phyloP scores from a whole-genome alignment of 2,797 vertebrate genomes.

The Labroides dimidiatus region DNA sequence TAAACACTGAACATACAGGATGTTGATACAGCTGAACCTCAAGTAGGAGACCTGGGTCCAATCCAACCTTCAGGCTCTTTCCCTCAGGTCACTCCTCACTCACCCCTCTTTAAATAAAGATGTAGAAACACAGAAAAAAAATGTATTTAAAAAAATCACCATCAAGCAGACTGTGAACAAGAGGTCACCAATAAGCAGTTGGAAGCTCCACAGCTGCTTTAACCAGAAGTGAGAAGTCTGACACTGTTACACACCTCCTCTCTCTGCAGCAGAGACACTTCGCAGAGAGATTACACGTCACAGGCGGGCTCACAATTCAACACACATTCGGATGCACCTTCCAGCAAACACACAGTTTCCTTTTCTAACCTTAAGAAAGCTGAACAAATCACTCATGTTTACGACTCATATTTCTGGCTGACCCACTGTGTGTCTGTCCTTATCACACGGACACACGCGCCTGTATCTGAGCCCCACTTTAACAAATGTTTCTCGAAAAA shows the following conservation, averaged over 20 bases:
- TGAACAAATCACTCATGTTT: too few species aligned
- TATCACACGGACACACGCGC: slow-evolving; percentile 13
- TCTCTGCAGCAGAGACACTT: slow-evolving; percentile 50
- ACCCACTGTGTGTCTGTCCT: too few species aligned
- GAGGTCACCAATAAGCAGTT: slow-evolving; percentile 17
- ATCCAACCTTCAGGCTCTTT: too few species aligned
- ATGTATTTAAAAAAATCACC: not conserved
- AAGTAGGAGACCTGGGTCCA: too few species aligned
- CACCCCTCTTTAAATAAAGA: too few species aligned
- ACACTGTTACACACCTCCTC: slow-evolving; percentile 18
- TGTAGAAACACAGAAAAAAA: too few species aligned
- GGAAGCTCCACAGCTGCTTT: slow-evolving; percentile 20
- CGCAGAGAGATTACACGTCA: slow-evolving; percentile 48
- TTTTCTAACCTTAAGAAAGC: not conserved
- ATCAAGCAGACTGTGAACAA: not conserved
- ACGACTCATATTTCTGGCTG: slow-evolving; percentile 49
- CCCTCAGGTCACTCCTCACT: too few species aligned
- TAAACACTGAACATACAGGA: too few species aligned
- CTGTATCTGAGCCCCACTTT: not conserved
- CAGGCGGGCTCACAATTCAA: slow-evolving; percentile 55
- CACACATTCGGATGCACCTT: slow-evolving; percentile 13
- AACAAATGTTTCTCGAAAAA: slow-evolving; percentile 10
- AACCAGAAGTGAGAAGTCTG: slow-evolving; percentile 24
- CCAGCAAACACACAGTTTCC: not conserved
- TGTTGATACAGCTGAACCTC: too few species aligned